Evolutionary conservation across 2,888 invertebrate species (phyloP).

Genomic region (Odontocerum albicorne): DNA sequence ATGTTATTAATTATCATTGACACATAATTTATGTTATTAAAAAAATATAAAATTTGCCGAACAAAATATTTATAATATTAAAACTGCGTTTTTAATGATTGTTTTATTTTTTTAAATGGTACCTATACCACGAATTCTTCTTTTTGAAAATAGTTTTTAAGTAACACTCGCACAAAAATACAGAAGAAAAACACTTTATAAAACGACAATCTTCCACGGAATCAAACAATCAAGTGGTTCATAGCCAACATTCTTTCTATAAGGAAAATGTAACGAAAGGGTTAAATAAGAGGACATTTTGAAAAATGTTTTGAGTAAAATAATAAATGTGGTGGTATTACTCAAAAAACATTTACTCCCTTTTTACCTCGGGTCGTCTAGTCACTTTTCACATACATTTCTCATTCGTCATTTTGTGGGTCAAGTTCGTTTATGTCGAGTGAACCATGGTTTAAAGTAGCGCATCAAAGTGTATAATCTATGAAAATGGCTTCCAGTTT

Average conservation of each 20-base stretch:
- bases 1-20: too few relatives aligned
- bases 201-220: slow-evolving; percentile 3
- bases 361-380: neutral
- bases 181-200: too few relatives aligned
- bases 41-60: too few relatives aligned
- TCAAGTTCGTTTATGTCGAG: neutral
- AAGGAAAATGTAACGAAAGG: neutral
- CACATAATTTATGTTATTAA: too few relatives aligned
- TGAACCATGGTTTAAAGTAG: neutral
- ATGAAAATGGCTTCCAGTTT: neutral
- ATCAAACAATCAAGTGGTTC: neutral
- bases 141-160: too few relatives aligned
- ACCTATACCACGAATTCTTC: too few relatives aligned
- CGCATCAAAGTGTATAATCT: neutral
- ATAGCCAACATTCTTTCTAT: neutral
- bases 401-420: neutral
- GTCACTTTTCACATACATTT: neutral
- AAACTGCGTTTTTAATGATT: too few relatives aligned
- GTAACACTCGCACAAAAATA: too few relatives aligned
- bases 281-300: neutral
- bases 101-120: too few relatives aligned
- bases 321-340: too few relatives aligned
- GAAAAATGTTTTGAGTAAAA: neutral
- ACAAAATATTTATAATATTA: too few relatives aligned
- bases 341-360: too few relatives aligned